A percentile compares a stretch with the other conserved stretches of the same genome.
Evolutionary conservation across 2,113 vertebrate genomes (phyloP).

Genomic region (Vombatus ursinus): DNA sequence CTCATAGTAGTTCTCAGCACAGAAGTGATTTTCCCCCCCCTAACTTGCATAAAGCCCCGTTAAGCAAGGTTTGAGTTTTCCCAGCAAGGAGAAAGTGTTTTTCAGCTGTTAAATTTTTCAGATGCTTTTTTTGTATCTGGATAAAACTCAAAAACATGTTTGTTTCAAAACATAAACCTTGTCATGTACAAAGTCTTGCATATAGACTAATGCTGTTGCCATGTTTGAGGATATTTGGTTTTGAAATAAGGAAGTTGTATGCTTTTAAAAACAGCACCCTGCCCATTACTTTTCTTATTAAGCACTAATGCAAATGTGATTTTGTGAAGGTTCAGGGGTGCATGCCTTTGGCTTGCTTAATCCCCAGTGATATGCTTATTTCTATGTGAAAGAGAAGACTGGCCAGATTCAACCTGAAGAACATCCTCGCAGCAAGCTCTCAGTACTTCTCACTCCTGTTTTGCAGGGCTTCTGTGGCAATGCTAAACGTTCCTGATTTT

Average conservation of each 20-base stretch:
- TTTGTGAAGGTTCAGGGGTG: slow-evolving; percentile 1
- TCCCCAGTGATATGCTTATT: background rate
- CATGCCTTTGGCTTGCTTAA: background rate
- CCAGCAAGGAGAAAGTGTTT: slow-evolving; percentile 85
- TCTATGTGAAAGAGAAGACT: slow-evolving; percentile 14
- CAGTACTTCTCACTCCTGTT: slow-evolving; percentile 48
- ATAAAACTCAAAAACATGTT: slow-evolving; percentile 86
- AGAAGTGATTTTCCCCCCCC: slow-evolving; percentile 80
- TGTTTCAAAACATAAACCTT: slow-evolving; percentile 87
- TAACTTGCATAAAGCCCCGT: slow-evolving; percentile 75
- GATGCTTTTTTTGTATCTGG: slow-evolving; percentile 82
- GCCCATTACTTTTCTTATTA: slow-evolving; percentile 57
- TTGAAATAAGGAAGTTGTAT: slow-evolving; percentile 76
- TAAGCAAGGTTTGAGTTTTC: slow-evolving; percentile 86
- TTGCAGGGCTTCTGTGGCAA: slow-evolving; percentile 25
- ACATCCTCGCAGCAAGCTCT: background rate
- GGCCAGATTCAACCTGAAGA: slow-evolving; percentile 40
- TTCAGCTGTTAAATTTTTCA: slow-evolving; percentile 88
- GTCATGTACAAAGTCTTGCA: slow-evolving; percentile 83
- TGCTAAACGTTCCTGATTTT: slow-evolving; percentile 30
- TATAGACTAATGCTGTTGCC: slow-evolving; percentile 75
- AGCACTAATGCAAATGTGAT: background rate
- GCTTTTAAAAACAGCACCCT: slow-evolving; percentile 65
- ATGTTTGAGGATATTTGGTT: slow-evolving; percentile 78
- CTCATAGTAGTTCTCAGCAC: slow-evolving; percentile 82